Evolutionary conservation across 1,140 invertebrate genomes (phyloP).

Genomic region (Propsilocerus akamusi): DNA sequence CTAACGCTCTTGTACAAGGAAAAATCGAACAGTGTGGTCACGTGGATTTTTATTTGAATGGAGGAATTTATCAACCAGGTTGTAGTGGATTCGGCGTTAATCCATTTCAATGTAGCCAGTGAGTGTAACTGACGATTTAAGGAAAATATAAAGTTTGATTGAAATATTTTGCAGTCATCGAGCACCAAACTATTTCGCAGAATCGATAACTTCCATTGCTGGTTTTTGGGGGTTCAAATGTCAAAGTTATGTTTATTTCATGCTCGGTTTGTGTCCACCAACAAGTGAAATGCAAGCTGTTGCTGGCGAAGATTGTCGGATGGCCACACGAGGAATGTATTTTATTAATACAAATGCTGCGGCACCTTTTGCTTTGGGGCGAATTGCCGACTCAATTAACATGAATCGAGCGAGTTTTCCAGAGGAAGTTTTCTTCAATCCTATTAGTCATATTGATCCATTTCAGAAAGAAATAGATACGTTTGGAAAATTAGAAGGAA

Average conservation of each 20-base stretch:
- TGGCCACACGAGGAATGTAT: slow-evolving; percentile 17
- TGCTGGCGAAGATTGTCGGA: slow-evolving; percentile 18
- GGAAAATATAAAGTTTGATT: not conserved
- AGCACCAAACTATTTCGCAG: slow-evolving; percentile 43
- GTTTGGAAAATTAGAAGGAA: slow-evolving; percentile 18
- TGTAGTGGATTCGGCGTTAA: slow-evolving; percentile 10
- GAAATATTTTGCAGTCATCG: slow-evolving; percentile 35
- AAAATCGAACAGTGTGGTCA: slow-evolving; percentile 40
- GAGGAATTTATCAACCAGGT: slow-evolving; percentile 48
- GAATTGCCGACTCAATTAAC: slow-evolving; percentile 19
- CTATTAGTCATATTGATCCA: slow-evolving; percentile 13
- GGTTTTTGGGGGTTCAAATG: slow-evolving; percentile 52
- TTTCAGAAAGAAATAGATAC: slow-evolving; percentile 18
- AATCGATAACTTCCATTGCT: slow-evolving; percentile 40
- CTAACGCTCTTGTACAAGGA: slow-evolving; percentile 46
- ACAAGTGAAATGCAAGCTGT: slow-evolving; percentile 17
- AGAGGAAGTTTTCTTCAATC: not conserved
- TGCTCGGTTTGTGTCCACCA: slow-evolving; percentile 30
- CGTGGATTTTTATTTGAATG: slow-evolving; percentile 56
- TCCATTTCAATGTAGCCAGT: slow-evolving; percentile 2
- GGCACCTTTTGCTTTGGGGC: slow-evolving; percentile 19
- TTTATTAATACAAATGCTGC: slow-evolving; percentile 18
- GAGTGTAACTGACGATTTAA: not conserved
- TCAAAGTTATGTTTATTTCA: slow-evolving; percentile 31
- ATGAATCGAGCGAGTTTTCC: slow-evolving; percentile 11